These are phyloP conservation scores for Pristionchus arcanus DNA, from an alignment of 2,888 invertebrate genomes.

Conservation along the genomic window DNA sequence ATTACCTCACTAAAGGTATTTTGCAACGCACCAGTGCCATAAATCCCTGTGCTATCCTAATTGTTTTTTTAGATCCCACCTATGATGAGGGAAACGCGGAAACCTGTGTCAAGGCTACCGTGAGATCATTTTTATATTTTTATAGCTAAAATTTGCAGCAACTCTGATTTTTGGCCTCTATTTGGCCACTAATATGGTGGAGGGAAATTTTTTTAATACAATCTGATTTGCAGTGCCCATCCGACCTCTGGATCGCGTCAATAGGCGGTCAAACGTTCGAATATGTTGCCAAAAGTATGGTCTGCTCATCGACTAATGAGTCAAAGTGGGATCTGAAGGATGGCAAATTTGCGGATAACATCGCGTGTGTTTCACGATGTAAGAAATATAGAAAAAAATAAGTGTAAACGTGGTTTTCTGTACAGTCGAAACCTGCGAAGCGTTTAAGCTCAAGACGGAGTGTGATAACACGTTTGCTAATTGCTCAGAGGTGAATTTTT, in stretches of 20 bases:
- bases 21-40: too few species aligned
- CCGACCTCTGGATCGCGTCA: background rate
- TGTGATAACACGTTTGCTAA: background rate
- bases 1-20: background rate
- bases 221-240: background rate
- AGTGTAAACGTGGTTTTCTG: background rate
- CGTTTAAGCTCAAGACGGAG: background rate
- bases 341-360: background rate
- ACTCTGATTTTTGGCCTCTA: too few species aligned
- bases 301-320: background rate
- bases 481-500: background rate
- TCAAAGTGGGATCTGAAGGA: background rate
- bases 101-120: background rate
- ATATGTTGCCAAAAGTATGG: background rate
- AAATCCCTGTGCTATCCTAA: too few species aligned
- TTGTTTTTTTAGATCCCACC: background rate
- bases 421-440: background rate
- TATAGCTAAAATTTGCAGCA: too few species aligned
- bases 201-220: too few species aligned
- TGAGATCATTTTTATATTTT: background rate
- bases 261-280: background rate
- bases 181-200: too few species aligned
- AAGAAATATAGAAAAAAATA: background rate
- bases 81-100: background rate
- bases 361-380: background rate